Conservation (phyloP, 35 echinoderm and acorn worm species). For the Ophioderma brevispina region DNA sequence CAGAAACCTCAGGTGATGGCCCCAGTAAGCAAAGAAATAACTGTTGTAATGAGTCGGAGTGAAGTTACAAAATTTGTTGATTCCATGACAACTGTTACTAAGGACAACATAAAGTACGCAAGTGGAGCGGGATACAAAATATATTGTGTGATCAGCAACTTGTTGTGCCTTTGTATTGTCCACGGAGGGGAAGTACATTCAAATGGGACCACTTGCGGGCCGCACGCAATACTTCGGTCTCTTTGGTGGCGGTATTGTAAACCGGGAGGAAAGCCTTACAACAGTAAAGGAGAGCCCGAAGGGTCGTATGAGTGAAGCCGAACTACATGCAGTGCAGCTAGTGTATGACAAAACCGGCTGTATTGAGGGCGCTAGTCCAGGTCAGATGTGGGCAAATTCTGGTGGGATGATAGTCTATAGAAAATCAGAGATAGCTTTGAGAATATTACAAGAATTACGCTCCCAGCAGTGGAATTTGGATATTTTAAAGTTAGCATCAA, state of each 20-base stretch:
- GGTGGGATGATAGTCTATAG: conserved; percentile 85
- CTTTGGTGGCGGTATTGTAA: conserved; percentile 81
- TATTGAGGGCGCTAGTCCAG: neutral
- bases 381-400: conserved; percentile 76
- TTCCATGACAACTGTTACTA: conserved; percentile 3
- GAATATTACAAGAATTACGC: neutral
- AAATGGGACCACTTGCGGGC: conserved; percentile 97
- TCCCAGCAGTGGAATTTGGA: no score
- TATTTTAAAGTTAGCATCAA: no score
- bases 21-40: neutral
- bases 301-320: neutral
- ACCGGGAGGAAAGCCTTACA: conserved; percentile 12
- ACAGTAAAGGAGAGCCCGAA: neutral
- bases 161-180: conserved; percentile 78
- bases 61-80: conserved; percentile 65
- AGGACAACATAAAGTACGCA: conserved; percentile 49
- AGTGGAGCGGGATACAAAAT: conserved; percentile 94
- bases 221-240: conserved; percentile 81
- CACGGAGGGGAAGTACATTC: conserved; percentile 83
- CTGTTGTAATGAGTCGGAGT: conserved; percentile 55
- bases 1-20: neutral
- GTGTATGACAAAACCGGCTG: conserved; percentile 75
- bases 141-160: conserved; percentile 71
- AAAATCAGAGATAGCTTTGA: conserved; percentile 1
- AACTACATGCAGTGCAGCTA: conserved; percentile 5